Evolutionary conservation across 2,113 vertebrate genomes (phyloP).

Genomic region (Cricetomys ansorgei): DNA sequence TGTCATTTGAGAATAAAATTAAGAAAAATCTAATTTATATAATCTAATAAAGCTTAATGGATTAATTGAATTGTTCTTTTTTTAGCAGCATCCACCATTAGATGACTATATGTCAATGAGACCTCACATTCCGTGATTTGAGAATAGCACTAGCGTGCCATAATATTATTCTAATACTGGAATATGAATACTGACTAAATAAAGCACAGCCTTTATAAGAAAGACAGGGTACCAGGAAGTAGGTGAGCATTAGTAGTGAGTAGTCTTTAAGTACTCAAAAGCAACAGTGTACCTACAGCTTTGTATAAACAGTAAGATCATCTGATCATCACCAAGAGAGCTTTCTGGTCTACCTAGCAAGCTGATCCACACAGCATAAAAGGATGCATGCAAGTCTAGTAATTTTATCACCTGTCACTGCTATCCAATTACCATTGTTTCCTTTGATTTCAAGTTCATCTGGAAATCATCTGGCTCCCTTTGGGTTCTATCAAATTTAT

Average conservation of each 20-base stretch:
- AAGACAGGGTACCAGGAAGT: background rate
- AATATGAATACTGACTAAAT: background rate
- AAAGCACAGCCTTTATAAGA: background rate
- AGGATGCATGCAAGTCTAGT: background rate
- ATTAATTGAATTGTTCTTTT: background rate
- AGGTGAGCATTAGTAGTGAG: background rate
- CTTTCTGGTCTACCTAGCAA: background rate
- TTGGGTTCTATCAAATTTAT: background rate
- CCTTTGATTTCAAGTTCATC: background rate
- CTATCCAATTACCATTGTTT: background rate
- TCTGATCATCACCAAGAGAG: background rate
- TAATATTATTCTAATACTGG: background rate
- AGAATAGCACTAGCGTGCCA: background rate
- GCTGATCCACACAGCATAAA: background rate
- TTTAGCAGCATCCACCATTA: background rate
- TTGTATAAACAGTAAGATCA: background rate
- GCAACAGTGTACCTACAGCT: background rate
- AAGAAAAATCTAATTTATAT: conserved; percentile 40
- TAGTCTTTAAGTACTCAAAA: background rate
- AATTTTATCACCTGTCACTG: background rate
- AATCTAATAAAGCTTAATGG: conserved; percentile 34
- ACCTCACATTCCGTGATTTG: background rate
- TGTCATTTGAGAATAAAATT: conserved; percentile 58
- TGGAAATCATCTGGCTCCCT: background rate
- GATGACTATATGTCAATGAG: background rate